Conservation (phyloP, 2,113 vertebrate genomes). For the Callaeas wilsoni region DNA sequence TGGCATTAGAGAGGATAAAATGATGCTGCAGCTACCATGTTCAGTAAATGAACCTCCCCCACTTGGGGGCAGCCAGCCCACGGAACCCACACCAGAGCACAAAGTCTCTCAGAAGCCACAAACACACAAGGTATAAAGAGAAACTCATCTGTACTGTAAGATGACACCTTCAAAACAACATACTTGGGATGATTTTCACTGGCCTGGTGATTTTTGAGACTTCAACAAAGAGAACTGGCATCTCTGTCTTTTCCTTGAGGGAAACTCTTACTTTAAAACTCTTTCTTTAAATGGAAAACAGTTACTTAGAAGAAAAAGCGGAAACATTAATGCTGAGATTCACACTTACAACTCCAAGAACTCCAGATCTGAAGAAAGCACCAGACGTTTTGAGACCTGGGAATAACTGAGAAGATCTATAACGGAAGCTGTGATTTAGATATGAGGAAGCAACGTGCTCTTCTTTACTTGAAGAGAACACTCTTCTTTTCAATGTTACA, state of each 20-base stretch:
- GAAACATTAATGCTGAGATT: background rate
- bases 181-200: background rate
- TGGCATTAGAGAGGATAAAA: background rate
- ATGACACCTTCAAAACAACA: background rate
- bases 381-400: background rate
- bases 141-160: background rate
- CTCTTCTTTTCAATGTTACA: constrained; percentile 40
- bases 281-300: background rate
- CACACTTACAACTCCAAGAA: background rate
- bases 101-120: background rate
- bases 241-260: background rate
- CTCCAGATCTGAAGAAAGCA: background rate
- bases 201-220: background rate
- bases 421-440: background rate
- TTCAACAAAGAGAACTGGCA: background rate
- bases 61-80: background rate
- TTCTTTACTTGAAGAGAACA: constrained; percentile 13
- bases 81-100: fast-evolving
- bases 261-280: background rate
- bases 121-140: background rate
- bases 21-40: background rate
- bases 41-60: background rate
- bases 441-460: background rate
- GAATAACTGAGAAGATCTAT: constrained; percentile 5
- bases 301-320: background rate